These are phyloP conservation scores for Tauraco hartlaubi DNA, from an alignment of 2,797 vertebrate genomes.

Conservation along the genomic window DNA sequence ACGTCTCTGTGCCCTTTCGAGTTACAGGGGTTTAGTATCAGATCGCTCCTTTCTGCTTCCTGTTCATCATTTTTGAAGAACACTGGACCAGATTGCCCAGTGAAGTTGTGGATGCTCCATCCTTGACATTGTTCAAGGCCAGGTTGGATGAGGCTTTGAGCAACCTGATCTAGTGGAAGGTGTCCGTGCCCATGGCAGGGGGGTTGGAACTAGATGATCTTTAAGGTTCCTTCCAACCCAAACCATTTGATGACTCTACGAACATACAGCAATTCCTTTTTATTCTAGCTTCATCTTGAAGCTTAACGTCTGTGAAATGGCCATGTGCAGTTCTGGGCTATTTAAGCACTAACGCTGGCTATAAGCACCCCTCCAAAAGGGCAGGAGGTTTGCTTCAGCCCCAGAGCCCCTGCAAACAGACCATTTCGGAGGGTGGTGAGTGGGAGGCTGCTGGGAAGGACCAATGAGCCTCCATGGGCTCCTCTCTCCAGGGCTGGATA, in stretches of 20 bases:
- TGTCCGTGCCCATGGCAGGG: too few relatives aligned
- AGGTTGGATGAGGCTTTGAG: too few relatives aligned
- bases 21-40: neutral
- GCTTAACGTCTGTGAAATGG: neutral
- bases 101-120: too few relatives aligned
- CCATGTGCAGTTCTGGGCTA: neutral
- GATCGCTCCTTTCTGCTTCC: neutral
- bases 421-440: accelerated
- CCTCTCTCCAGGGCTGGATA: neutral
- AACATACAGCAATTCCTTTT: neutral
- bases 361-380: neutral
- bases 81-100: too few relatives aligned
- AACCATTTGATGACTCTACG: too few relatives aligned
- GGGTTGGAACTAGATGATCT: too few relatives aligned
- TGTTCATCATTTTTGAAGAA: neutral
- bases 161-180: too few relatives aligned
- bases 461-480: accelerated
- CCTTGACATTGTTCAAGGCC: too few relatives aligned
- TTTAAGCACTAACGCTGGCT: neutral
- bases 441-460: neutral
- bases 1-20: neutral
- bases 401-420: neutral
- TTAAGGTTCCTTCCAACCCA: too few relatives aligned
- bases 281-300: neutral
- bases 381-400: neutral